phyloP scores from a whole-genome alignment of 2,113 vertebrate species.

The Glaucidium brasilianum region DNA sequence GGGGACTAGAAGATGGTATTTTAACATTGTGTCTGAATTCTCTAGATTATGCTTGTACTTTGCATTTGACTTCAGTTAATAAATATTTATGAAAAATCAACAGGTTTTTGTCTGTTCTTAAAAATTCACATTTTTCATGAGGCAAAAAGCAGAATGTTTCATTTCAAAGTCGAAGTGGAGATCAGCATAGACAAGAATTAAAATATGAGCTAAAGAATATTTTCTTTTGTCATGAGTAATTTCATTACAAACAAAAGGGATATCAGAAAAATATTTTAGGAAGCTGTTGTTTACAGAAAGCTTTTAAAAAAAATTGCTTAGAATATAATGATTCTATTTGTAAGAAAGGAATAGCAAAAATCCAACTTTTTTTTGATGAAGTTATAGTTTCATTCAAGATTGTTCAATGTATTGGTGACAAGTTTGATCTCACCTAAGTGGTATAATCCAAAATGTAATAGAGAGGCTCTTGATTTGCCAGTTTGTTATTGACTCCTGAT shows the following conservation, averaged over 20 bases:
- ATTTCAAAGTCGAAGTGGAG: background rate
- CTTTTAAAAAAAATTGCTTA: background rate
- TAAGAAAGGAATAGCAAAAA: background rate
- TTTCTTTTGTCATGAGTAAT: background rate
- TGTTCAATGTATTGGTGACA: background rate
- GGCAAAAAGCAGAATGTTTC: background rate
- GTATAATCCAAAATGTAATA: background rate
- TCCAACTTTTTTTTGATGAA: background rate
- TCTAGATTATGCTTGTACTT: background rate
- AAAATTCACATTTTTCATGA: background rate
- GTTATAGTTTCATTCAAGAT: background rate
- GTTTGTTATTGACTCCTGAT: background rate
- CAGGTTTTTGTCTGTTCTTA: background rate
- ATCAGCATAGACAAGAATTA: background rate
- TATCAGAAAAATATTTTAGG: background rate
- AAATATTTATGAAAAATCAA: background rate
- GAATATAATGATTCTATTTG: background rate
- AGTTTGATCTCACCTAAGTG: background rate
- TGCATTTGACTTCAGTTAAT: background rate
- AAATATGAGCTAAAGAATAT: background rate
- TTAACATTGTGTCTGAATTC: background rate
- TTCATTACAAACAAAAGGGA: background rate
- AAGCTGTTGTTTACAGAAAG: background rate
- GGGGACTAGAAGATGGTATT: background rate
- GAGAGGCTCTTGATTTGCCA: background rate